These are phyloP conservation scores for Brachyhypopomus gauderio DNA, from an alignment of 2,113 vertebrate genomes.

Conservation along the genomic window DNA sequence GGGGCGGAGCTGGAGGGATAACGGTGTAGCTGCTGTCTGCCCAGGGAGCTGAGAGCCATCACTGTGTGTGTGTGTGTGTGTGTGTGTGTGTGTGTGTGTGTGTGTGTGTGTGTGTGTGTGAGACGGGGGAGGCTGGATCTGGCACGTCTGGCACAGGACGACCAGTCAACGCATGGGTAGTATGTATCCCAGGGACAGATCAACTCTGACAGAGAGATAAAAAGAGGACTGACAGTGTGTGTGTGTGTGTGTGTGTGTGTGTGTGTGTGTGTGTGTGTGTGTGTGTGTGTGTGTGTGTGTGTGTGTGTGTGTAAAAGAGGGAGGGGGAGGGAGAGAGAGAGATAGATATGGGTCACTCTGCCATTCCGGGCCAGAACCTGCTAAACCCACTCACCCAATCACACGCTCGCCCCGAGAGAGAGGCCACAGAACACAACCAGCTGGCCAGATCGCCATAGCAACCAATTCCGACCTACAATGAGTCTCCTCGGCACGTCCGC, in stretches of 20 bases:
- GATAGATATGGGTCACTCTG: not conserved
- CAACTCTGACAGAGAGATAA: slow-evolving; percentile 7
- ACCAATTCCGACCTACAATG: slow-evolving; percentile 77
- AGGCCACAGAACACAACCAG: slow-evolving; percentile 59
- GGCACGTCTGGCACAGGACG: too few relatives aligned
- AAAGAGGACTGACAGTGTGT: not conserved
- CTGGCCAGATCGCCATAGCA: slow-evolving; percentile 76
- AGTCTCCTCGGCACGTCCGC: slow-evolving; percentile 62
- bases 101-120: too few relatives aligned
- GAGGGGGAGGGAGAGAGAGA: slow-evolving; percentile 49
- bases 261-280: too few relatives aligned
- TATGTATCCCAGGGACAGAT: slow-evolving; percentile 26
- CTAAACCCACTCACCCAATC: slow-evolving; percentile 77
- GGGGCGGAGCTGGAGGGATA: not conserved
- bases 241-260: too few relatives aligned
- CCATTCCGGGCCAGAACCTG: slow-evolving; percentile 56
- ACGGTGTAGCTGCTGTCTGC: too few relatives aligned
- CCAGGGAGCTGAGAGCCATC: too few relatives aligned
- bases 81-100: too few relatives aligned
- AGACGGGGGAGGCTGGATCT: too few relatives aligned
- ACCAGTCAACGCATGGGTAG: slow-evolving; percentile 11
- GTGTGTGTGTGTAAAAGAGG: slow-evolving; percentile 36
- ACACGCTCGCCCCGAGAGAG: slow-evolving; percentile 77
- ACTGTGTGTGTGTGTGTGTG: too few relatives aligned
- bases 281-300: not conserved